Percentiles rank a stretch among this genome's conserved stretches.
These are phyloP conservation scores for Oasisia sp. DNA, from an alignment of 2,888 invertebrate genomes.

Conservation along the genomic window DNA sequence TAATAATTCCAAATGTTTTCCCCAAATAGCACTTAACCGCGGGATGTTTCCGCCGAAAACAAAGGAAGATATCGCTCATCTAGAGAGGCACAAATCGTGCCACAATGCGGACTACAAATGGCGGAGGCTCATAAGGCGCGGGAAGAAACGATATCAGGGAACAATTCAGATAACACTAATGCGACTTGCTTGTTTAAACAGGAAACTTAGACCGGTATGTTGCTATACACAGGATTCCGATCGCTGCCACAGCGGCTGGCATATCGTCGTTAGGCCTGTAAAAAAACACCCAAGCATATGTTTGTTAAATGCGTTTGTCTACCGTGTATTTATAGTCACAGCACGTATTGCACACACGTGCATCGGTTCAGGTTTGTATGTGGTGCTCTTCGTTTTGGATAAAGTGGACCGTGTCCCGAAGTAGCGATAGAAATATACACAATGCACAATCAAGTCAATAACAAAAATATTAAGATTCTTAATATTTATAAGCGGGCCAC, in stretches of 20 bases:
- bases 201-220: slow-evolving; percentile 11
- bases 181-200: slow-evolving; percentile 13
- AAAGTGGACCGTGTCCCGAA: not conserved
- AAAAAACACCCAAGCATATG: not conserved
- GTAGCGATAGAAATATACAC: not conserved
- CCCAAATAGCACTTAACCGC: not conserved
- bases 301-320: not conserved
- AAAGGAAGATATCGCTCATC: not conserved
- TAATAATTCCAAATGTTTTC: not conserved
- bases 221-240: not conserved
- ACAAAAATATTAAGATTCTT: not conserved
- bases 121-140: not conserved
- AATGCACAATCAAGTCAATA: not conserved
- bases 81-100: not conserved
- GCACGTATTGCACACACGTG: not conserved
- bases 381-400: not conserved
- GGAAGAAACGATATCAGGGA: not conserved
- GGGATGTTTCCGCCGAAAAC: not conserved
- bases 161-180: not conserved
- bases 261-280: not conserved
- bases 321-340: not conserved
- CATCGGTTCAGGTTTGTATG: not conserved
- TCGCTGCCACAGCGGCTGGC: not conserved
- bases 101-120: not conserved
- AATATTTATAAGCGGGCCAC: not conserved